Percentiles rank a stretch among this genome's conserved stretches.
phyloP scores from a whole-genome alignment of 2,888 invertebrate genomes.

The Operophtera brumata region DNA sequence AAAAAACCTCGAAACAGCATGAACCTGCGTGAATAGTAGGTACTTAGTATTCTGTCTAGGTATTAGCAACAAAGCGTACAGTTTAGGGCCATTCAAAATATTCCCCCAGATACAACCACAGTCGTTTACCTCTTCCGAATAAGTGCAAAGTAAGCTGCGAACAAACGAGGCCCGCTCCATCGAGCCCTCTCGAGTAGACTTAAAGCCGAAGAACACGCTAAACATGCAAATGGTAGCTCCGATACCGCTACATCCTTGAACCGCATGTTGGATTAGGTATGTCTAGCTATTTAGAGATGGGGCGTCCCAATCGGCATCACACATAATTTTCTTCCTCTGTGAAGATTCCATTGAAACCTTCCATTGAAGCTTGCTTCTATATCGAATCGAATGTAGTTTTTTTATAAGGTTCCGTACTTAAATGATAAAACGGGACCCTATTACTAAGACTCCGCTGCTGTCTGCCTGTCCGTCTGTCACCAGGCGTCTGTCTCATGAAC shows the following conservation, averaged over 20 bases:
- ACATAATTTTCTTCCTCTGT: not conserved
- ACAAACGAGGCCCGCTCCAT: constrained; percentile 26
- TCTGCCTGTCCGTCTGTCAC: no score
- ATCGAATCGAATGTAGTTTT: no score
- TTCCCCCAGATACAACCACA: constrained; percentile 24
- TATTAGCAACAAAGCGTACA: not conserved
- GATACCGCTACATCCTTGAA: constrained; percentile 45
- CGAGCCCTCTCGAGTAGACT: constrained; percentile 30
- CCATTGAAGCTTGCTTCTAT: not conserved
- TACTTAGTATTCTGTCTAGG: not conserved
- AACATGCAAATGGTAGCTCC: constrained; percentile 49
- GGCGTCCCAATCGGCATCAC: not conserved
- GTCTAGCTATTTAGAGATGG: constrained; percentile 11
- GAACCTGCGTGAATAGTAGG: not conserved
- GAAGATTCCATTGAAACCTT: not conserved
- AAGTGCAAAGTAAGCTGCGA: constrained; percentile 31
- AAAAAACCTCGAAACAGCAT: no score
- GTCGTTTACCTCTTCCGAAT: constrained; percentile 15
- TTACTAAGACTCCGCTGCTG: no score
- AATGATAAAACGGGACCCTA: no score
- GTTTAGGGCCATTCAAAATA: constrained; percentile 26
- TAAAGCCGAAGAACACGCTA: constrained; percentile 40
- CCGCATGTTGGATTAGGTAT: constrained; percentile 47
- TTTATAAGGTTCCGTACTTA: no score
- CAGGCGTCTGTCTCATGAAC: no score